These are phyloP conservation scores for Eledona agricola DNA, from an alignment of 2,888 invertebrate species.

Conservation along the genomic window DNA sequence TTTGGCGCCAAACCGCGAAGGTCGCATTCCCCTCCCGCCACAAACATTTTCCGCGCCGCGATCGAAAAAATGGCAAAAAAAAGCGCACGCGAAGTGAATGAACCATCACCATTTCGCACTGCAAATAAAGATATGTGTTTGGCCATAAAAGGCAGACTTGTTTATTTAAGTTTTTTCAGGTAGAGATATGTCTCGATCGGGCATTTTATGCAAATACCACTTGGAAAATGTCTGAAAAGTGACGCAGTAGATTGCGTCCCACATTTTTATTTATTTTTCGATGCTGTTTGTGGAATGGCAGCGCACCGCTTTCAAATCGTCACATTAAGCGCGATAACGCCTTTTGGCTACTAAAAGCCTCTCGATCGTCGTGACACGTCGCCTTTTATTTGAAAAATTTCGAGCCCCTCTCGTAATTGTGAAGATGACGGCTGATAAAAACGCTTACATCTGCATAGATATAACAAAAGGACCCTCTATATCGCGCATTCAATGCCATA, in stretches of 20 bases:
- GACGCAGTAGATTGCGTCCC: conserved; percentile 19
- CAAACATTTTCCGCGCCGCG: too few relatives aligned
- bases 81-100: conserved; percentile 13
- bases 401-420: conserved; percentile 6
- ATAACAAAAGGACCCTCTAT: conserved; percentile 33
- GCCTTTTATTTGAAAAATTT: conserved; percentile 9
- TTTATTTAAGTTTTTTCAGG: conserved; percentile 30
- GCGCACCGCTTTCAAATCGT: conserved; percentile 8
- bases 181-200: conserved; percentile 19
- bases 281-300: conserved; percentile 15
- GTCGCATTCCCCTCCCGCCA: too few relatives aligned
- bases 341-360: conserved; percentile 24
- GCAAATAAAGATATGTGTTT: conserved; percentile 24
- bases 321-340: conserved; percentile 26
- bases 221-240: conserved; percentile 21
- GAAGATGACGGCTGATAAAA: conserved; percentile 30
- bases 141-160: conserved; percentile 24
- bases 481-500: conserved; percentile 13
- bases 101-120: conserved; percentile 19
- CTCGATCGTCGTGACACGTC: conserved; percentile 25
- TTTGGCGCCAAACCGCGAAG: too few relatives aligned
- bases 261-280: conserved; percentile 29
- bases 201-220: conserved; percentile 28
- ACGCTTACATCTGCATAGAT: conserved; percentile 29
- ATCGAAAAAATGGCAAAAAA: conserved; percentile 15